phyloP scores from a whole-genome alignment of 1,140 invertebrate species.

The Ladona fulva region DNA sequence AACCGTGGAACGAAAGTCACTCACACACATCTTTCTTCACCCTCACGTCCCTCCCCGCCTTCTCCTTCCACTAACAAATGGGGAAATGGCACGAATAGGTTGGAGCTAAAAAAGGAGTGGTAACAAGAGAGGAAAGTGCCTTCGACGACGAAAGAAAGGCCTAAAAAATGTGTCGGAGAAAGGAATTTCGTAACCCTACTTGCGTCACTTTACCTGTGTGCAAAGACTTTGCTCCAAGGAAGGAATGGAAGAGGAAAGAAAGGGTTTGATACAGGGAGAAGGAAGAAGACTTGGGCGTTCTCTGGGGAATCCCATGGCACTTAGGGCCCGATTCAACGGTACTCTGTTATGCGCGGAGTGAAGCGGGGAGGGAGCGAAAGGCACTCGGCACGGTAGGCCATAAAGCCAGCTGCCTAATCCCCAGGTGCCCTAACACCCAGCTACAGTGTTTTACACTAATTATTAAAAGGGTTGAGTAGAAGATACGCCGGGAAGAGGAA shows the following conservation, averaged over 20 bases:
- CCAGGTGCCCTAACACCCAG: background rate
- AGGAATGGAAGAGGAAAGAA: background rate
- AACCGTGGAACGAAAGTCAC: too few relatives aligned
- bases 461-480: background rate
- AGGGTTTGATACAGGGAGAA: background rate
- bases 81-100: background rate
- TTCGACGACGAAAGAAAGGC: too few relatives aligned
- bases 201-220: too few relatives aligned
- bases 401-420: background rate
- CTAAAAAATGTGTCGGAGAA: too few relatives aligned
- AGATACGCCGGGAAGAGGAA: background rate
- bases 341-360: background rate
- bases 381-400: background rate
- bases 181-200: too few relatives aligned
- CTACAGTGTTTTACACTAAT: slow-evolving; percentile 4
- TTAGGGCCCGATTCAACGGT: background rate
- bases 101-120: background rate
- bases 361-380: background rate
- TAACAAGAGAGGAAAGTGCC: background rate
- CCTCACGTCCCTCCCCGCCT: background rate
- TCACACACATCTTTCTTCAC: background rate
- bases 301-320: background rate
- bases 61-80: background rate
- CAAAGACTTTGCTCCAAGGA: too few relatives aligned
- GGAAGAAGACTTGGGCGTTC: background rate